These are phyloP conservation scores for Platynereis dumerilii DNA, from an alignment of 2,888 invertebrate genomes.

Conservation along the genomic window DNA sequence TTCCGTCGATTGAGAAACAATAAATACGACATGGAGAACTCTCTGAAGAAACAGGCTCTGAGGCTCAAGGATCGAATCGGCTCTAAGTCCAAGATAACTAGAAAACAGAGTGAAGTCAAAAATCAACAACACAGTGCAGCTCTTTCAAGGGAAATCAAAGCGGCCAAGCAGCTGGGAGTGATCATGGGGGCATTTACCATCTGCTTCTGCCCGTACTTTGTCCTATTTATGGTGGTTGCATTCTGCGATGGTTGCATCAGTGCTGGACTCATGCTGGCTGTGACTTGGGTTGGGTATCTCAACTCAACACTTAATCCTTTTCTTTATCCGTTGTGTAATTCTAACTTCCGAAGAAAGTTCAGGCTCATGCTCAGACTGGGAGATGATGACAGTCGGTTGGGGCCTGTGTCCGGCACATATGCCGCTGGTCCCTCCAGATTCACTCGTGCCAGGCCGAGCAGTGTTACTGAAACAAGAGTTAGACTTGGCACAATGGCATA, in stretches of 20 bases:
- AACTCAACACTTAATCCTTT: constrained; percentile 67
- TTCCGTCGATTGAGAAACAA: constrained; percentile 1
- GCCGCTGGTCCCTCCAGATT: background rate
- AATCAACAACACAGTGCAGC: constrained; percentile 38
- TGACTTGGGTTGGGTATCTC: constrained; percentile 67
- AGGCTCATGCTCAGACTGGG: constrained; percentile 47
- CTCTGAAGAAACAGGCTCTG: constrained; percentile 29
- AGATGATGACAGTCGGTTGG: background rate
- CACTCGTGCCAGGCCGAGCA: too few species aligned
- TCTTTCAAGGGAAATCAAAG: constrained; percentile 64
- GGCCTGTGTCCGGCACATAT: background rate
- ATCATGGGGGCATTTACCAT: constrained; percentile 70
- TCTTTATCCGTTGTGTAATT: constrained; percentile 67
- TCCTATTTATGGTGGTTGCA: constrained; percentile 68
- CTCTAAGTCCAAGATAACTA: constrained; percentile 8
- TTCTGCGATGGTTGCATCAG: constrained; percentile 66
- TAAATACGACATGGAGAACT: constrained; percentile 21
- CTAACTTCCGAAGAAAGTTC: constrained; percentile 64
- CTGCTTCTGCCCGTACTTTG: constrained; percentile 71
- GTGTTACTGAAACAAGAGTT: too few species aligned
- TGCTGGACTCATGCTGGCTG: constrained; percentile 62
- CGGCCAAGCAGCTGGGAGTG: constrained; percentile 69
- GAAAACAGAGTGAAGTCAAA: constrained; percentile 28
- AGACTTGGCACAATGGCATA: too few species aligned
- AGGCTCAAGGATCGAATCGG: constrained; percentile 53